Base-by-base conservation (phyloP, 1,140 invertebrate species). In the Stegodyphus mimosarum region DNA sequence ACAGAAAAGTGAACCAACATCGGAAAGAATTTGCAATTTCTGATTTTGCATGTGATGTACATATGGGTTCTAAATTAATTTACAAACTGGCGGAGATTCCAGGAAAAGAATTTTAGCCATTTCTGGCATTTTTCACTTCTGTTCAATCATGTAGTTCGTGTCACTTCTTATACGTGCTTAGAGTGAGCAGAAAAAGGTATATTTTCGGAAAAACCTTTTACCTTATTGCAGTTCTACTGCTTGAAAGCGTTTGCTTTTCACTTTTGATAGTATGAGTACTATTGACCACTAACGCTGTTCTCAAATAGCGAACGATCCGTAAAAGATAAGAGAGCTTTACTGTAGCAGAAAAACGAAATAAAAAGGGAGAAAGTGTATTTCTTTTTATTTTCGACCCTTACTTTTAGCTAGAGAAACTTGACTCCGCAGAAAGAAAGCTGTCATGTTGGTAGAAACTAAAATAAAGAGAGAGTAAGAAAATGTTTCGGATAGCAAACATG, bases 281-380 rank as follows among this genome's bases (percentile, higher is more conserved):
- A 83, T 83, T 83, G 80, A 83, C 80, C 80, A 83, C 70, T 67
- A 83, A 83, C 80, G 53, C 18, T 66, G 70, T 83, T 83, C 80
- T 83, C 70, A 74, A 74, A 83, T 83, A 83, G 70, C 80, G 55
- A 83, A 83, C 70, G 53, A 83, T 74, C 80, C 18, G 71, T 55
- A 18, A 69, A 80, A 80, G 78, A 80, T 80, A 80, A 83, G 60
- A 73, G 70, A 71, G 69, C 33, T 33, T 70, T n/a, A 33, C 67
- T 60, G 69, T 50, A 63, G 55, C 69, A 49, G 70, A 79, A 52
- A 77, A 77, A 77, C 52, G 78, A 5, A 17, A 80, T 13, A 74
- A 52, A 71, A 7, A 49, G 69, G 50, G 15, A 15, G 33, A 33
- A 15, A 60, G 1, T 2, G 55, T 15, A 60, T 5, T 11, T 11